A percentile compares a stretch with the other conserved stretches of the same genome.
phyloP scores from a whole-genome alignment of 2,888 invertebrate genomes.

The Chaitophorus viminalis region DNA sequence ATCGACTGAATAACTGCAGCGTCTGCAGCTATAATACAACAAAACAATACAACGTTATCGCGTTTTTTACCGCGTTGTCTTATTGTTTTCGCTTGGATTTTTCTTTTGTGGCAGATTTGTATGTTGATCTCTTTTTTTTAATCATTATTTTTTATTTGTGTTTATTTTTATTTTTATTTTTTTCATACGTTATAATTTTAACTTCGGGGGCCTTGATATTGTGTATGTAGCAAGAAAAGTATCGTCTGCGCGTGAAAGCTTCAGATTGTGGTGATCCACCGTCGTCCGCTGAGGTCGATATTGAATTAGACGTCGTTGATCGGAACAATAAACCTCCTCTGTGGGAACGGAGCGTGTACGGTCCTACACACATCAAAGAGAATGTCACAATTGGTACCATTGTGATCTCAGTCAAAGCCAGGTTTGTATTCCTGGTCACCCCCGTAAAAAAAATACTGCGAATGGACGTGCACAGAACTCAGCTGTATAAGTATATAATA shows the following conservation, averaged over 20 bases:
- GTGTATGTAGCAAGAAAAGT: constrained; percentile 88
- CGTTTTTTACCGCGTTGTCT: neutral
- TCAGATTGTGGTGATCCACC: constrained; percentile 93
- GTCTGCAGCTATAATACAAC: neutral
- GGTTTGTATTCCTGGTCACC: constrained; percentile 69
- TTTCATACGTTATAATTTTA: constrained; percentile 63
- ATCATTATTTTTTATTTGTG: constrained; percentile 61
- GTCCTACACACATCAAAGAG: constrained; percentile 98
- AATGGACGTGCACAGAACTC: neutral
- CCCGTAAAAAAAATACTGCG: neutral
- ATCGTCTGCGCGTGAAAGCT: constrained; percentile 95
- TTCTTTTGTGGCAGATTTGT: constrained; percentile 35
- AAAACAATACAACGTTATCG: neutral
- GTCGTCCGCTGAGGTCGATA: constrained; percentile 94
- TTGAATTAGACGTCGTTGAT: constrained; percentile 98
- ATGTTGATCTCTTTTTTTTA: constrained; percentile 21
- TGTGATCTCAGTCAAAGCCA: constrained; percentile 98
- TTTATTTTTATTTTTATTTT: constrained; percentile 68
- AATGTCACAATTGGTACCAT: constrained; percentile 99
- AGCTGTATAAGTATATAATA: neutral
- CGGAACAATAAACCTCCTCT: constrained; percentile 98
- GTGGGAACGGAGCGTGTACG: constrained; percentile 95
- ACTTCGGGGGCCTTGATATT: constrained; percentile 65
- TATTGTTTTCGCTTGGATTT: constrained; percentile 24
- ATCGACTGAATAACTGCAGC: too few species aligned